A percentile compares a stretch with the other conserved stretches of the same genome.
Evolutionary conservation across 2,113 vertebrate species (phyloP).

Genomic region (Phoenicopterus ruber): DNA sequence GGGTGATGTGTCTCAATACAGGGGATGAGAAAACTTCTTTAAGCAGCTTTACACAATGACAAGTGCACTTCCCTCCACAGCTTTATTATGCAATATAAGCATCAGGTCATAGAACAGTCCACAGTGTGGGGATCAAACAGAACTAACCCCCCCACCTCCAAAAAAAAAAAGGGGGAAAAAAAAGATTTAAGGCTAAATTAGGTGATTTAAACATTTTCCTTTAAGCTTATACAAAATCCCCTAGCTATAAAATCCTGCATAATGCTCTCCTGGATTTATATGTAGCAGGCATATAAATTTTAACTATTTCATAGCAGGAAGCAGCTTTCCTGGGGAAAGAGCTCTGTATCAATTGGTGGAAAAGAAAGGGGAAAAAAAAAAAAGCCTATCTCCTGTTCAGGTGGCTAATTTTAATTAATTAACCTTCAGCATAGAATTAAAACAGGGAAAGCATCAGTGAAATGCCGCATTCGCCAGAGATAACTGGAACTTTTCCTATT

Average conservation of each 20-base stretch:
- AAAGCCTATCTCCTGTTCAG: slow-evolving; percentile 9
- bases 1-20: slow-evolving; percentile 77
- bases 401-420: slow-evolving; percentile 69
- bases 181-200: slow-evolving; percentile 82
- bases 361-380: not conserved
- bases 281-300: slow-evolving; percentile 81
- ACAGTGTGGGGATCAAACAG: slow-evolving; percentile 74
- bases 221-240: slow-evolving; percentile 86
- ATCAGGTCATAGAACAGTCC: slow-evolving; percentile 78
- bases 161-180: slow-evolving; percentile 11
- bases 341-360: not conserved
- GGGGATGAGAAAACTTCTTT: slow-evolving; percentile 78
- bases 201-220: slow-evolving; percentile 85
- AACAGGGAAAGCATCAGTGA: not conserved
- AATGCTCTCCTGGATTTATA: slow-evolving; percentile 82
- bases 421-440: slow-evolving; percentile 41
- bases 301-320: slow-evolving; percentile 72
- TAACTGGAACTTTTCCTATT: slow-evolving; percentile 58
- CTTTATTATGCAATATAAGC: slow-evolving; percentile 80
- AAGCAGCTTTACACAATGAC: slow-evolving; percentile 79
- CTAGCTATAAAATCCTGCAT: slow-evolving; percentile 82
- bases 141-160: slow-evolving; percentile 42
- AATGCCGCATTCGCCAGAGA: not conserved
- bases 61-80: slow-evolving; percentile 72
- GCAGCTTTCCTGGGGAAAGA: not conserved